These are phyloP conservation scores for Caenorhabditis imperialis DNA, from an alignment of 2,888 invertebrate species.

Conservation along the genomic window DNA sequence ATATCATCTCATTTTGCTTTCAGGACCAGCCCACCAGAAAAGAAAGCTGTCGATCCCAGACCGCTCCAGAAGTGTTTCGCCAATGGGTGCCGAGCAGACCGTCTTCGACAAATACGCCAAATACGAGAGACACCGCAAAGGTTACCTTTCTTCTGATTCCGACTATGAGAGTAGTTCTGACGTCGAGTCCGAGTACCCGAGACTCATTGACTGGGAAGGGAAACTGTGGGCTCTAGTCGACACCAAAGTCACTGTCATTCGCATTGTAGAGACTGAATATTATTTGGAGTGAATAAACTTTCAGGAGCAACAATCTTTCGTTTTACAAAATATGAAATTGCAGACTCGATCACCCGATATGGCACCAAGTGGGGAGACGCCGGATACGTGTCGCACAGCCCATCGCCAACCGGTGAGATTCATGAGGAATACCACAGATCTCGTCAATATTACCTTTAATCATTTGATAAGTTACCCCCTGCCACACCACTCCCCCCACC, in stretches of 20 bases:
- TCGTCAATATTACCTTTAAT: slow-evolving; percentile 37
- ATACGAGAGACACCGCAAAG: slow-evolving; percentile 67
- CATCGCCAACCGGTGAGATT: slow-evolving; percentile 65
- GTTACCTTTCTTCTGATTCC: slow-evolving; percentile 52
- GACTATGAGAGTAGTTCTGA: slow-evolving; percentile 41
- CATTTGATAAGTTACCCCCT: not conserved
- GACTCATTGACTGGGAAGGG: slow-evolving; percentile 53
- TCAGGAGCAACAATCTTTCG: not conserved
- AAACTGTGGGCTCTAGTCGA: slow-evolving; percentile 62
- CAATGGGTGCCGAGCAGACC: slow-evolving; percentile 58
- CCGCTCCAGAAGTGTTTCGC: slow-evolving; percentile 69
- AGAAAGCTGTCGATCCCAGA: slow-evolving; percentile 71
- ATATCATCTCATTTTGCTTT: slow-evolving; percentile 4
- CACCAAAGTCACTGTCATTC: slow-evolving; percentile 63
- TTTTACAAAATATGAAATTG: slow-evolving; percentile 15
- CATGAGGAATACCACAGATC: slow-evolving; percentile 44
- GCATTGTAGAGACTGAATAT: slow-evolving; percentile 64
- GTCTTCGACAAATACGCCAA: slow-evolving; percentile 68
- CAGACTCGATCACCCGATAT: slow-evolving; percentile 67
- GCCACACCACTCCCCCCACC: too few species aligned
- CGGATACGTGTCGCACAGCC: slow-evolving; percentile 66
- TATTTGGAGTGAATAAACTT: slow-evolving; percentile 42
- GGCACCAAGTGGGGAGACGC: slow-evolving; percentile 67
- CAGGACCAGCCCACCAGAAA: slow-evolving; percentile 72
- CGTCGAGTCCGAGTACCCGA: slow-evolving; percentile 24